These are phyloP conservation scores for Nasonia longicornis DNA, from an alignment of 1,140 invertebrate genomes.

Conservation along the genomic window DNA sequence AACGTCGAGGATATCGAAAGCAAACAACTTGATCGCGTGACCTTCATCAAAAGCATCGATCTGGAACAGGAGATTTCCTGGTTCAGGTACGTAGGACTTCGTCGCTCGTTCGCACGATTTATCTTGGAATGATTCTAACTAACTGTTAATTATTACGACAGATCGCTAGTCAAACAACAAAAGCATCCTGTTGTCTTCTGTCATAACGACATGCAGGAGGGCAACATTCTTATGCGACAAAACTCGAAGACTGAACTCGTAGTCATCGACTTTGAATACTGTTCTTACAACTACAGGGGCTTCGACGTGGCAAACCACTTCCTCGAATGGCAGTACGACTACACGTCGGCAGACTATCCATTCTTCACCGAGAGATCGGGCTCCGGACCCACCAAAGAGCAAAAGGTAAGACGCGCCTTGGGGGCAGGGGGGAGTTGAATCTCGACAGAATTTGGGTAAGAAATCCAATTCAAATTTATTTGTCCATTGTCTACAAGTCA, in stretches of 20 bases:
- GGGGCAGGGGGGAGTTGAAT: conserved; percentile 48
- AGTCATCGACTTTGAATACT: conserved; percentile 94
- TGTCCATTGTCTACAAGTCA: conserved; percentile 29
- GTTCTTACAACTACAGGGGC: conserved; percentile 92
- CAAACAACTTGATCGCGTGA: conserved; percentile 58
- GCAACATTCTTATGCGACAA: conserved; percentile 76
- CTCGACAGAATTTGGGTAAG: conserved; percentile 52
- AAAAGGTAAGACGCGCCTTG: conserved; percentile 77
- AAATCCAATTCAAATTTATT: conserved; percentile 45
- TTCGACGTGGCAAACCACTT: conserved; percentile 98
- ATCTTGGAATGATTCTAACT: background rate
- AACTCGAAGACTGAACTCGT: conserved; percentile 77
- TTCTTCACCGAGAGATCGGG: conserved; percentile 79
- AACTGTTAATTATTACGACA: conserved; percentile 34
- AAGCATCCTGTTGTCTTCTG: conserved; percentile 94
- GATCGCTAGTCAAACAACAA: conserved; percentile 63
- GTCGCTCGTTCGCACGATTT: background rate
- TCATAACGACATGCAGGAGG: conserved; percentile 98
- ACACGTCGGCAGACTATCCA: conserved; percentile 82
- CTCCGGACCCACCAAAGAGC: conserved; percentile 80
- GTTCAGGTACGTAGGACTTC: conserved; percentile 59
- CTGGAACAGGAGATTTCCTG: conserved; percentile 62
- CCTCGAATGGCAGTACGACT: conserved; percentile 94
- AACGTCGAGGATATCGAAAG: conserved; percentile 60
- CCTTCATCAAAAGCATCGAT: conserved; percentile 59